Conservation (phyloP, 2,888 invertebrate species). For the Sarcophaga caerulescens region DNA sequence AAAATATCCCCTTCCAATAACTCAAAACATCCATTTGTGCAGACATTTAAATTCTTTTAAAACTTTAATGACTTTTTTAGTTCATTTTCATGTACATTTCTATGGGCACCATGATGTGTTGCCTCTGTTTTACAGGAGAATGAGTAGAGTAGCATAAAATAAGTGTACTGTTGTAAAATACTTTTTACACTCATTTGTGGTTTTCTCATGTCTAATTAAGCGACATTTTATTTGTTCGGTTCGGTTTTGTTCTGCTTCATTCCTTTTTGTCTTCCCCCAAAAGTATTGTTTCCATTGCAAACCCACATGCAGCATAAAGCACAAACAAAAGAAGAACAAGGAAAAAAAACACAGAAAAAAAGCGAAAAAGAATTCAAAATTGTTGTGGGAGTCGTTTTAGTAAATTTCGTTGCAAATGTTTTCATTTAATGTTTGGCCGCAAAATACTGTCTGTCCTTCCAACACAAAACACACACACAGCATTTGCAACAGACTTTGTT, state of each 20-base stretch:
- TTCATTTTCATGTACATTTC: slow-evolving; percentile 56
- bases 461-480: neutral
- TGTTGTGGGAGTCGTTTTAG: slow-evolving; percentile 53
- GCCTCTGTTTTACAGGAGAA: neutral
- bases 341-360: too few species aligned
- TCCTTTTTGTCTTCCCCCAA: neutral
- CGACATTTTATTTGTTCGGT: slow-evolving; percentile 74
- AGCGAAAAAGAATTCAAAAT: slow-evolving; percentile 7
- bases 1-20: neutral
- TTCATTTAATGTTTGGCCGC: slow-evolving; percentile 65
- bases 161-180: slow-evolving; percentile 63
- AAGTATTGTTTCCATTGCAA: neutral
- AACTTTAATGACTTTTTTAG: slow-evolving; percentile 64
- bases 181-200: slow-evolving; percentile 73
- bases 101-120: neutral
- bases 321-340: too few species aligned
- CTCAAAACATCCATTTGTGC: slow-evolving; percentile 23
- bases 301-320: neutral
- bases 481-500: neutral
- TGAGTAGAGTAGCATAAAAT: slow-evolving; percentile 15
- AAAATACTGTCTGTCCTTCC: slow-evolving; percentile 36
- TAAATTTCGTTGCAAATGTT: slow-evolving; percentile 58
- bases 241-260: slow-evolving; percentile 35
- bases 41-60: slow-evolving; percentile 45
- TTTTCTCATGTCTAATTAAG: slow-evolving; percentile 80